phyloP scores from a whole-genome alignment of 2,113 vertebrate genomes.

The Mormyrus iriodes region DNA sequence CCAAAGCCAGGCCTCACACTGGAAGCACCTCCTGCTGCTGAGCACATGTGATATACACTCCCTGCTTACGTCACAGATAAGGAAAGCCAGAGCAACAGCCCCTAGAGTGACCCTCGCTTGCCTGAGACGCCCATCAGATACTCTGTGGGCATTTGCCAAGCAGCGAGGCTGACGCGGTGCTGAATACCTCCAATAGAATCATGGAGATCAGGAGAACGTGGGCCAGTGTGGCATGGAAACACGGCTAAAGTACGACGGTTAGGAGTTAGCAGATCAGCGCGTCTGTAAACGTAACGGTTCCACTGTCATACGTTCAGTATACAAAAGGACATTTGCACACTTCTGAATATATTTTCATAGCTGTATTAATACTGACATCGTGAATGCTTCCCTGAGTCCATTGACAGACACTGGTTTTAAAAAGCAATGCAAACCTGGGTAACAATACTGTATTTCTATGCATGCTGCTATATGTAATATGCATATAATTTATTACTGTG shows the following conservation, averaged over 20 bases:
- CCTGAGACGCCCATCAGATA: neutral
- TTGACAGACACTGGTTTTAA: conserved; percentile 31
- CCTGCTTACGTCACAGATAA: neutral
- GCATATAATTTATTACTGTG: conserved; percentile 29
- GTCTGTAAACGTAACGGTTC: neutral
- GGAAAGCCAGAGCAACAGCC: neutral
- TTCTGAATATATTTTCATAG: conserved; percentile 29
- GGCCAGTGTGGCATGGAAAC: neutral
- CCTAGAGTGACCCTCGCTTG: neutral
- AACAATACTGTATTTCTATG: conserved; percentile 30
- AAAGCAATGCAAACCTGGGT: conserved; percentile 34
- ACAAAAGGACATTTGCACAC: conserved; percentile 25
- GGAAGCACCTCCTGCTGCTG: neutral
- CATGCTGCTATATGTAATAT: conserved; percentile 47
- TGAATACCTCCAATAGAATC: neutral
- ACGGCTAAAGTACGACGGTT: neutral
- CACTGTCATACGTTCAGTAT: neutral
- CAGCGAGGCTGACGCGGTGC: neutral
- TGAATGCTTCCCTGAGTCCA: conserved; percentile 33
- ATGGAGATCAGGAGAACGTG: neutral
- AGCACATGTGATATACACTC: neutral
- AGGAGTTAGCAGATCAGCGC: neutral
- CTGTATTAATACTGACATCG: neutral
- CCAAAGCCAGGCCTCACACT: neutral
- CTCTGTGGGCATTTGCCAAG: neutral